Conservation (phyloP, 2,113 vertebrate genomes). For the Beaufortia kweichowensis region DNA sequence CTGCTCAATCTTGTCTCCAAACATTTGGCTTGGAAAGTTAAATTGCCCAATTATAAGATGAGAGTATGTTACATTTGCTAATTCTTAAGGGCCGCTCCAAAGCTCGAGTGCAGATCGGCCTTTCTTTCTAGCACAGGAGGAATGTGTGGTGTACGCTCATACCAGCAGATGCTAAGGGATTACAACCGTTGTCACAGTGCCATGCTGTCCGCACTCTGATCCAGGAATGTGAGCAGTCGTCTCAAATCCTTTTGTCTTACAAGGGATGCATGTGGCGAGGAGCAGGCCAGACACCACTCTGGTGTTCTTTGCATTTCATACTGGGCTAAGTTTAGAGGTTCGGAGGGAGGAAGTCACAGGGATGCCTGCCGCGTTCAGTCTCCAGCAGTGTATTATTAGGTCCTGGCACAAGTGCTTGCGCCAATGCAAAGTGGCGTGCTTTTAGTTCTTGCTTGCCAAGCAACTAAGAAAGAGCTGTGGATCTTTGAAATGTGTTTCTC, state of each 20-base stretch:
- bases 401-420: constrained; percentile 41
- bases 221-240: constrained; percentile 66
- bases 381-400: constrained; percentile 63
- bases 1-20: no score
- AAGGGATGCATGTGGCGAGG: constrained; percentile 61
- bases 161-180: constrained; percentile 47
- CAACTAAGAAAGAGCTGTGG: constrained; percentile 20
- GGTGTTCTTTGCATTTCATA: constrained; percentile 37
- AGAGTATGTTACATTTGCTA: background rate
- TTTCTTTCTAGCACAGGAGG: constrained; percentile 16
- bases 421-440: constrained; percentile 41
- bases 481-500: constrained; percentile 25
- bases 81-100: background rate
- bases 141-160: constrained; percentile 30
- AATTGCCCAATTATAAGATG: background rate
- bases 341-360: constrained; percentile 25
- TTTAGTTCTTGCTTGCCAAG: constrained; percentile 39
- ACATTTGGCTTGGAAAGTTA: background rate
- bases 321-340: constrained; percentile 37
- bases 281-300: constrained; percentile 57
- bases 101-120: background rate
- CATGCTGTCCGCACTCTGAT: constrained; percentile 45
- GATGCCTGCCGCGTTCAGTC: constrained; percentile 39
- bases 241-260: constrained; percentile 59
- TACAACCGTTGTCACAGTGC: constrained; percentile 51